A percentile compares a stretch with the other conserved stretches of the same genome.
These are phyloP conservation scores for Pardosa pseudoannulata DNA, from an alignment of 2,888 invertebrate species.

Conservation along the genomic window DNA sequence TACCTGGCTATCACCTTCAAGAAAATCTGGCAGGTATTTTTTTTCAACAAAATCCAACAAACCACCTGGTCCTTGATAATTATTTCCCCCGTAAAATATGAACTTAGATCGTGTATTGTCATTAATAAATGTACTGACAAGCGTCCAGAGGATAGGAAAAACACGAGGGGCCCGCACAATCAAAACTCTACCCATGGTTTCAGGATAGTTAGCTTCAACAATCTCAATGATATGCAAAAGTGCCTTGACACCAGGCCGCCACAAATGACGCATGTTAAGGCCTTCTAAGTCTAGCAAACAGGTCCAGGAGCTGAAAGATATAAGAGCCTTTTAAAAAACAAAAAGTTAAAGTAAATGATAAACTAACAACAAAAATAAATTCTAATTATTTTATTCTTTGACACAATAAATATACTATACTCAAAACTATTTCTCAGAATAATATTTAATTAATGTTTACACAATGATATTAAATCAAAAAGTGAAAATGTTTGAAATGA, in stretches of 20 bases:
- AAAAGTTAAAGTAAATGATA: no score
- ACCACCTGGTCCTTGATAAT: conserved; percentile 88
- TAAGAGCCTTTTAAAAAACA: no score
- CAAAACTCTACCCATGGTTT: conserved; percentile 93
- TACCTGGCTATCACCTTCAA: conserved; percentile 93
- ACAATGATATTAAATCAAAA: no score
- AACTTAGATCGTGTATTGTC: conserved; percentile 95
- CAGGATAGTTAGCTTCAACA: conserved; percentile 95
- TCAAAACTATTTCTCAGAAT: no score
- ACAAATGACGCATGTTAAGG: conserved; percentile 94
- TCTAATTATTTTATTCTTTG: no score
- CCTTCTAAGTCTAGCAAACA: conserved; percentile 94
- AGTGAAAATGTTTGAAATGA: no score
- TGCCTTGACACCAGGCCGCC: conserved; percentile 91
- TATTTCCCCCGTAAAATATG: conserved; percentile 92
- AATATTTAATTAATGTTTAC: no score
- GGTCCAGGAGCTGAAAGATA: conserved; percentile 85
- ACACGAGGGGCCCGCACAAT: conserved; percentile 94
- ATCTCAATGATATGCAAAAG: conserved; percentile 85
- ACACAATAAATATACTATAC: no score
- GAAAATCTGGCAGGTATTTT: conserved; percentile 92
- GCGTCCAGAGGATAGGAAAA: conserved; percentile 96
- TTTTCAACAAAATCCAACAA: conserved; percentile 90
- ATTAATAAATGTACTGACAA: conserved; percentile 96
- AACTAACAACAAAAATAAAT: no score